Evolutionary conservation across 1,140 invertebrate species (phyloP).

Genomic region (Thereuonema tuberculata): DNA sequence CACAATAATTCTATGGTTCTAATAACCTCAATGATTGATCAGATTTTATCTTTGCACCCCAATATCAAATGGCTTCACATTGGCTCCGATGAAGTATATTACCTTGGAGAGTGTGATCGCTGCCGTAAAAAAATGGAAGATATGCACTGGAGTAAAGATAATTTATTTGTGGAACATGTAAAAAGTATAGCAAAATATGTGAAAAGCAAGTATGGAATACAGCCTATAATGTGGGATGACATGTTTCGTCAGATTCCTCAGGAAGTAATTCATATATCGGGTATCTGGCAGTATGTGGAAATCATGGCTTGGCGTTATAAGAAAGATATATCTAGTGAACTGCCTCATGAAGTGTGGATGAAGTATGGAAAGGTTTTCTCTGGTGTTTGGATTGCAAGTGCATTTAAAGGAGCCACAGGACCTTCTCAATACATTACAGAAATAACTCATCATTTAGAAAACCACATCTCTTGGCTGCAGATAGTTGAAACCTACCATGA

Average conservation of each 20-base stretch:
- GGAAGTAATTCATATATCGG: conserved; percentile 22
- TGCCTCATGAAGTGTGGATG: conserved; percentile 33
- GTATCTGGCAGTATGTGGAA: conserved; percentile 33
- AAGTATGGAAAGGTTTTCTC: conserved; percentile 39
- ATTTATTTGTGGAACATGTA: conserved; percentile 39
- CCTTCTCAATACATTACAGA: conserved; percentile 31
- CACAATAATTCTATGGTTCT: conserved; percentile 34
- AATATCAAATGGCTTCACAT: conserved; percentile 32
- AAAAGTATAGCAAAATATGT: conserved; percentile 32
- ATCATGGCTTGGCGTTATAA: conserved; percentile 43
- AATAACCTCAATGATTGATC: conserved; percentile 40
- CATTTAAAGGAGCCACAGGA: conserved; percentile 42
- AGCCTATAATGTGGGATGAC: conserved; percentile 49
- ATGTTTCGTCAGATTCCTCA: conserved; percentile 36
- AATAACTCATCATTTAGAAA: conserved; percentile 34
- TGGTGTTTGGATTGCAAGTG: conserved; percentile 43
- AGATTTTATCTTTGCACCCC: conserved; percentile 35
- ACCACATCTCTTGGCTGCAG: conserved; percentile 34
- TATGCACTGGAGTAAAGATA: conserved; percentile 32
- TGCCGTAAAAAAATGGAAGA: conserved; percentile 33
- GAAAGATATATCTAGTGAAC: conserved; percentile 22
- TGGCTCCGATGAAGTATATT: conserved; percentile 35
- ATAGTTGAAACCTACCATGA: conserved; percentile 23
- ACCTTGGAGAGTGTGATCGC: conserved; percentile 33
- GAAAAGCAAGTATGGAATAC: conserved; percentile 37